Evolutionary conservation across 92 coral and sea anemone species (phyloP).

Genomic region (Isaurus tuberculatus): DNA sequence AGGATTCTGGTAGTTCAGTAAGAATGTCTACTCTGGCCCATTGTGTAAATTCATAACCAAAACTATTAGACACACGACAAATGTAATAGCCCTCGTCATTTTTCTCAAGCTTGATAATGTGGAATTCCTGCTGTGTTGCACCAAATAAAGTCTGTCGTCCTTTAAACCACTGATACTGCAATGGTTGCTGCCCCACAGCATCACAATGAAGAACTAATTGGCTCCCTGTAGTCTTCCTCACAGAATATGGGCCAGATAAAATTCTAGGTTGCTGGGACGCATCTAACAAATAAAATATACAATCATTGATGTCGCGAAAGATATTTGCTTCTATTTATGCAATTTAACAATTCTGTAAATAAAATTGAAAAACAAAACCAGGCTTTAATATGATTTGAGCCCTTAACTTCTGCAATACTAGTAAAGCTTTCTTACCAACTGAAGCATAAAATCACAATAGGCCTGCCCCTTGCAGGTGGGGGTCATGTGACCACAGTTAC

Average conservation of each 20-base stretch:
- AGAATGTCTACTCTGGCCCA: slow-evolving; percentile 84
- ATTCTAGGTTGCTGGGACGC: slow-evolving; percentile 69
- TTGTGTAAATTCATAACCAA: slow-evolving; percentile 67
- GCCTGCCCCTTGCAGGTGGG: no score
- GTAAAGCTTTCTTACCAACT: no score
- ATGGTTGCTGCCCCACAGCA: slow-evolving; percentile 68
- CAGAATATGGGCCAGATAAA: slow-evolving; percentile 61
- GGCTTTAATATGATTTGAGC: no score
- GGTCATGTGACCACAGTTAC: no score
- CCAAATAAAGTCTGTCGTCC: slow-evolving; percentile 43
- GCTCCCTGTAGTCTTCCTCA: slow-evolving; percentile 57
- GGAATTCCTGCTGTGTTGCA: slow-evolving; percentile 63
- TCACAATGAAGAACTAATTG: slow-evolving; percentile 62
- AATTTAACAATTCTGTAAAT: no score
- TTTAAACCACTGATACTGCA: slow-evolving; percentile 93
- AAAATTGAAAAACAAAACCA: no score
- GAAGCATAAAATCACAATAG: no score
- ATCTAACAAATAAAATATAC: neutral
- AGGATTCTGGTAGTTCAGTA: slow-evolving; percentile 33
- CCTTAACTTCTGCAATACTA: no score
- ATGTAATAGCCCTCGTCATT: slow-evolving; percentile 76
- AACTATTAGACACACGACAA: slow-evolving; percentile 77
- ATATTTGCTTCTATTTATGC: no score
- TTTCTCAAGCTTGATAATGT: slow-evolving; percentile 48
- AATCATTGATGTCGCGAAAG: no score